Percentiles rank a stretch among this genome's conserved stretches.
Conservation (phyloP, 2,888 invertebrate genomes). For the Tenthredo amoena region DNA sequence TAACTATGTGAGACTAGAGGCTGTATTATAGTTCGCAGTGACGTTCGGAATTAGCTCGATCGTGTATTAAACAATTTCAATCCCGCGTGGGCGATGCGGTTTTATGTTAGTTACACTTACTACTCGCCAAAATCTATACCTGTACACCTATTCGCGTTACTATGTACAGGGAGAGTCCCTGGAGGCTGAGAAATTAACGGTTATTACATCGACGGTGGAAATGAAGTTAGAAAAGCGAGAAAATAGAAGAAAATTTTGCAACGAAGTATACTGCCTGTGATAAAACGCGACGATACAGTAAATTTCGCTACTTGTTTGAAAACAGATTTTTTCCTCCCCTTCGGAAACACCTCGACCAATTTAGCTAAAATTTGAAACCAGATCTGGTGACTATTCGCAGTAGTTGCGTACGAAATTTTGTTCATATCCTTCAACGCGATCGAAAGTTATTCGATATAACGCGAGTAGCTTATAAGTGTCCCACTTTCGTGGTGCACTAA, state of each 20-base stretch:
- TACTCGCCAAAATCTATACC: constrained; percentile 2
- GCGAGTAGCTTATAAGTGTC: not conserved
- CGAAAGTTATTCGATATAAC: not conserved
- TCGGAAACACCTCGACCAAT: not conserved
- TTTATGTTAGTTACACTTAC: constrained; percentile 38
- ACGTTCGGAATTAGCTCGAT: constrained; percentile 6
- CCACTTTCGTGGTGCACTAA: not conserved
- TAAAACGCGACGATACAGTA: no score
- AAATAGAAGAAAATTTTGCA: not conserved
- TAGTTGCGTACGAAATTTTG: not conserved
- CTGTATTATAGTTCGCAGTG: not conserved
- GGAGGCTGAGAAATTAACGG: not conserved
- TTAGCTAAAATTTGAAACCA: not conserved
- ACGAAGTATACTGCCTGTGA: not conserved
- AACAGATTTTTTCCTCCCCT: not conserved
- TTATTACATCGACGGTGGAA: not conserved
- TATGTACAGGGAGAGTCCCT: not conserved
- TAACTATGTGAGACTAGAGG: not conserved
- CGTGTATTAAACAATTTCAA: constrained; percentile 34
- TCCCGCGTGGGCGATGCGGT: constrained; percentile 47
- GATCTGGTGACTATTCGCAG: not conserved
- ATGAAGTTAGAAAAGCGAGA: not conserved
- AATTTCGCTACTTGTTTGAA: not conserved
- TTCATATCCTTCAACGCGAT: not conserved
- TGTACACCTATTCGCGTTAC: not conserved